Evolutionary conservation across 2,797 vertebrate species (phyloP), one percentile per base, ranked within the genome.

Genomic region (Numenius phaeopus): DNA sequence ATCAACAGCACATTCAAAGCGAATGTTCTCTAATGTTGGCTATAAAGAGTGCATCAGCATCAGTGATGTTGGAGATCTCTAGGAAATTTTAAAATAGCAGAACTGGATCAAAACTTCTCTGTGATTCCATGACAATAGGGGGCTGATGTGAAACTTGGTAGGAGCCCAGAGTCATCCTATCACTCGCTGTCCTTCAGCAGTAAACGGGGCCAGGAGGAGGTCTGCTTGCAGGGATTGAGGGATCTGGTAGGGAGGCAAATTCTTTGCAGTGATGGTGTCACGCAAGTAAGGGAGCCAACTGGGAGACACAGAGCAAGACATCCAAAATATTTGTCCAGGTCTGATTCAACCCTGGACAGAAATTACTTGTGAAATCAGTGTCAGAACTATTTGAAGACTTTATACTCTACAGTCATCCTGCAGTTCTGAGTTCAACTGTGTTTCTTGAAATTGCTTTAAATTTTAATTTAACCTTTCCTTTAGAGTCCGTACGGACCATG

Each of bases 331-430:
- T 54, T 54, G 5, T 42, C 32, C 42, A n/a, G 11, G 7, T 87
- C 42, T 66, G n/a, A 80, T 73, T 83, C 71, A 58, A 59, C 11
- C n/a, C 10, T 3, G 5, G 29, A 29, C 4, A 64, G 22, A 84
- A 76, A 46, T 62, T 30, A 69, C 30, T 85, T 67, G 30, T 67
- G 26, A 82, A 94, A 84, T 70, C 22, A 46, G 5, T 29, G 5
- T 75, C 46, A 57, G 18, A 85, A 67, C 8, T 80, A 44, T 59
- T 83, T 94, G 80, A 77, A 77, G 52, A 73, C 29, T 55, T 85
- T 57, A 32, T 66, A 75, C 9, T 66, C 17, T 12, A 55, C 29
- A 61, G 22, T 84, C 23, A 62, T 52, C 47, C 59, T 47, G 8
- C 9, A 62, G 18, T 55, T 84, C 37, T 50, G 21, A 79, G 21